A percentile compares a stretch with the other conserved stretches of the same genome.
phyloP scores from a whole-genome alignment of 2,113 vertebrate species.

The Anguilla japonica region DNA sequence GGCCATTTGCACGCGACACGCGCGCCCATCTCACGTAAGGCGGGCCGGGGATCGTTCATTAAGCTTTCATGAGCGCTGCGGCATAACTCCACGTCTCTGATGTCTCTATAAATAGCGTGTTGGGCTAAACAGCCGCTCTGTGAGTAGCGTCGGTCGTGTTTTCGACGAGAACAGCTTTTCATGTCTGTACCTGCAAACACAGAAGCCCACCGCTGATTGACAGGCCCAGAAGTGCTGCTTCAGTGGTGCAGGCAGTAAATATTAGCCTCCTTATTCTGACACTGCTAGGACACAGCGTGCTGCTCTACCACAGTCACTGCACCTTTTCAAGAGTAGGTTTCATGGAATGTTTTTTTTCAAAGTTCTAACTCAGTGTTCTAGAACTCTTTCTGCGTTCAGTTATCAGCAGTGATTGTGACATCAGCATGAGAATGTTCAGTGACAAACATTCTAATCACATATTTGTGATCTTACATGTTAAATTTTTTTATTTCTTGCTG shows the following conservation, averaged over 20 bases:
- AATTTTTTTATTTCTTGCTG: too few species aligned
- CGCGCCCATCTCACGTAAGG: too few species aligned
- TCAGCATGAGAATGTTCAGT: too few species aligned
- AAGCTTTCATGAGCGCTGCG: neutral
- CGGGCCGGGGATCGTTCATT: neutral
- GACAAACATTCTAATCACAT: too few species aligned
- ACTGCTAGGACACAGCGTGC: neutral
- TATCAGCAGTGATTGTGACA: too few species aligned
- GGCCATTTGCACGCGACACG: neutral
- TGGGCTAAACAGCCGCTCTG: neutral
- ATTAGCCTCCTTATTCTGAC: neutral
- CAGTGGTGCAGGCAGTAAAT: neutral
- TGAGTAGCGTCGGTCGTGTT: neutral
- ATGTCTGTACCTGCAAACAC: neutral
- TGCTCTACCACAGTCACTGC: neutral
- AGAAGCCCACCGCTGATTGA: neutral
- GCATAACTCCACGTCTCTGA: neutral
- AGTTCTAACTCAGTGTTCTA: too few species aligned
- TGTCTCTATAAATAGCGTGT: neutral
- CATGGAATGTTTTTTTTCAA: too few species aligned
- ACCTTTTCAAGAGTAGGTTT: too few species aligned
- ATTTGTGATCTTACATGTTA: too few species aligned
- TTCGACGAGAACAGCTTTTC: neutral
- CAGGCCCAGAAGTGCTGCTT: neutral
- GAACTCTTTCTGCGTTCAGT: too few species aligned